Evolutionary conservation across 2,113 vertebrate genomes (phyloP), one percentile per base, ranked within the genome.

Genomic region (Tautogolabrus adspersus): DNA sequence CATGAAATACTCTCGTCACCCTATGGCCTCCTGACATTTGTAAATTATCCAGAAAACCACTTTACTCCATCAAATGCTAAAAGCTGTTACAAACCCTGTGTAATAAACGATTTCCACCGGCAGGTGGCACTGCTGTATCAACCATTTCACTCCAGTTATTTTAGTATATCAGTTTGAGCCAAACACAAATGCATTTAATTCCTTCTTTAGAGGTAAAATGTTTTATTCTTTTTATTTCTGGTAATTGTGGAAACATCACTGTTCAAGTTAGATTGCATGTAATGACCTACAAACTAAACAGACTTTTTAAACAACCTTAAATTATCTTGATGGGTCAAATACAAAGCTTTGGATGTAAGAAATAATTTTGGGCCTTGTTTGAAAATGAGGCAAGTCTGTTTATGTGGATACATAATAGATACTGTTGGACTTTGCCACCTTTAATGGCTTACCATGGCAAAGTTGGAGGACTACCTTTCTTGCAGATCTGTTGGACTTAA

Each of bases 91-190:
- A 10, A 18, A 13, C 58, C 0, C 10, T 49, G 19, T 87, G 85
- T 81, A 82, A 70, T 81, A 23, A 40, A 5, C 38, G 0, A 0
- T 8, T 57, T n/a, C 42, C 0, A 72, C 84, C 93, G 88, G 88
- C 76, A 93, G 91, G 79, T 91, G 90, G 81, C 88, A 80, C 6
- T 87, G 73, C 58, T 72, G 67, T 46, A 87, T 73, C 44, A 85
- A 59, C n/a, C 6, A 72, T 69, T 26, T 67, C 4, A 73, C 10
- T n/a, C 5, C 3, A 3, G 30, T 15, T 10, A 2, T n/a, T n/a
- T n/a, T n/a, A n/a, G n/a, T n/a, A n/a, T n/a, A n/a, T n/a, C n/a
- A n/a, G n/a, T n/a, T n/a, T n/a, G n/a, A n/a, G n/a, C n/a, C n/a
- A n/a, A n/a, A n/a, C n/a, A 12, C 57, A 0, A 34, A 16, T 3